These are phyloP conservation scores for Heliconius cydno DNA, from an alignment of 2,888 invertebrate genomes.

Conservation along the genomic window DNA sequence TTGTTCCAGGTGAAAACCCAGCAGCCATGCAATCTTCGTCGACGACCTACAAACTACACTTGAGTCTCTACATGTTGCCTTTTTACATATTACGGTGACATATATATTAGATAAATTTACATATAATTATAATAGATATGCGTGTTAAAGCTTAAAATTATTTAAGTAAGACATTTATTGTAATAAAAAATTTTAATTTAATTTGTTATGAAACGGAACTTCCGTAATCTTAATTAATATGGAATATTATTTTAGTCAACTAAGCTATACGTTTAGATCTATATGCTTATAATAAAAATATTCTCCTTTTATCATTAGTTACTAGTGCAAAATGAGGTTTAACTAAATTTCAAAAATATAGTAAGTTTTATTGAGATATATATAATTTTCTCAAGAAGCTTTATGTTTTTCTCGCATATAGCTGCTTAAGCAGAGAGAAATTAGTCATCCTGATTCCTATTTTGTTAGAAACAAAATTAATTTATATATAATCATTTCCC, in stretches of 20 bases:
- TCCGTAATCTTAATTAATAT: not conserved
- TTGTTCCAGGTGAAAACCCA: conserved; percentile 88
- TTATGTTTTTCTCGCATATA: no score
- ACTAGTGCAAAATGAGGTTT: no score
- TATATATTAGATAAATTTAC: conserved; percentile 48
- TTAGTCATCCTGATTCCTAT: no score
- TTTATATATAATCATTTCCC: no score
- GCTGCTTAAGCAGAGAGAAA: no score
- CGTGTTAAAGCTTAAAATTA: conserved; percentile 23
- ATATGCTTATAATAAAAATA: no score
- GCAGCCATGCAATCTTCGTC: conserved; percentile 90
- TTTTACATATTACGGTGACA: conserved; percentile 72
- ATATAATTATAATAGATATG: conserved; percentile 21
- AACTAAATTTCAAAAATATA: no score
- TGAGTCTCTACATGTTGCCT: conserved; percentile 61
- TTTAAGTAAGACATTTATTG: not conserved
- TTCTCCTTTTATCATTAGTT: no score
- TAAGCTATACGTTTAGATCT: not conserved
- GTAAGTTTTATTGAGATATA: no score
- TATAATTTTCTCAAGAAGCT: no score
- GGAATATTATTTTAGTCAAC: not conserved
- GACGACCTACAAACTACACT: conserved; percentile 65
- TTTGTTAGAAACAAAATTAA: no score
- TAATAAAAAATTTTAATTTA: not conserved
- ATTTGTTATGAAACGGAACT: not conserved